These are phyloP conservation scores for Nasonia oneida DNA, from an alignment of 2,888 invertebrate species.

Conservation along the genomic window DNA sequence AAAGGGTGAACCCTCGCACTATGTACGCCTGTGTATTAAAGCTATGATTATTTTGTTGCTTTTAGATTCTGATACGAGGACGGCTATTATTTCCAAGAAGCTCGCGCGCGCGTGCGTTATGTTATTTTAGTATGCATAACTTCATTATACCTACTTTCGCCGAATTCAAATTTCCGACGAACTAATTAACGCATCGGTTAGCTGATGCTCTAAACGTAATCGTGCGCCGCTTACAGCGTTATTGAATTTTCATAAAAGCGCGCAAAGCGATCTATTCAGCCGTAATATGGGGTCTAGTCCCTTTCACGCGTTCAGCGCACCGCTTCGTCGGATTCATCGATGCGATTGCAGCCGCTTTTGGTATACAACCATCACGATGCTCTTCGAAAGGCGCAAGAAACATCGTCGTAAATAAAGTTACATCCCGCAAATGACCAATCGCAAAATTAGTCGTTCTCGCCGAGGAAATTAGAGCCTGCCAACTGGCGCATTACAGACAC, in stretches of 20 bases:
- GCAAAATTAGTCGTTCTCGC: constrained; percentile 43
- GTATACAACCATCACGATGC: no score
- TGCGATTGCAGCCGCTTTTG: no score
- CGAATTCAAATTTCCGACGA: neutral
- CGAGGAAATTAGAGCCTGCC: constrained; percentile 48
- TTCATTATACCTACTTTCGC: neutral
- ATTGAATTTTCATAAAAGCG: no score
- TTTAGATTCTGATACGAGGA: neutral
- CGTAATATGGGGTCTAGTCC: no score
- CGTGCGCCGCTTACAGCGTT: no score
- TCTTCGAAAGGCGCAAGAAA: no score
- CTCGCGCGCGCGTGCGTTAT: neutral
- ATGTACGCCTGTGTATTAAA: constrained; percentile 7
- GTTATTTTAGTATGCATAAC: neutral
- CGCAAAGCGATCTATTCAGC: no score
- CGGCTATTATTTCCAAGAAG: neutral
- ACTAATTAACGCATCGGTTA: neutral
- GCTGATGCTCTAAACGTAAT: no score
- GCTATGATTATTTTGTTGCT: constrained; percentile 17
- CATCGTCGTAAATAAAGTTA: neutral
- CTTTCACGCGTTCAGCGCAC: no score
- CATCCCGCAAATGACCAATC: neutral
- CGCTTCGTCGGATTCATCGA: no score
- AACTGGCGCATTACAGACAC: constrained; percentile 46
- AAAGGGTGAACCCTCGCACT: neutral